These are phyloP conservation scores for Ophiodon elongatus DNA, from an alignment of 2,113 vertebrate species.

Conservation along the genomic window DNA sequence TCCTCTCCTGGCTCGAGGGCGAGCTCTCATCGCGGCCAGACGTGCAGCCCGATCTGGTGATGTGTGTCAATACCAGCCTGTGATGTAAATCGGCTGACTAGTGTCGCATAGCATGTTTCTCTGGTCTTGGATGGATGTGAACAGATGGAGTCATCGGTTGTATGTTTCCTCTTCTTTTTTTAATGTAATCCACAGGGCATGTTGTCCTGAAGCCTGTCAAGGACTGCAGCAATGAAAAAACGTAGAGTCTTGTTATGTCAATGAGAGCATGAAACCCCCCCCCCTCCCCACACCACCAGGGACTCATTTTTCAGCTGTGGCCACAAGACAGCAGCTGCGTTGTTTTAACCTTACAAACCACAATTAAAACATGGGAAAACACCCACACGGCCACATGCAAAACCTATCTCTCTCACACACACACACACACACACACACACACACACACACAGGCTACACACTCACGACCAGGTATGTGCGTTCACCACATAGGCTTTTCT, in stretches of 20 bases:
- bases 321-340: constrained; percentile 35
- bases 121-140: constrained; percentile 28
- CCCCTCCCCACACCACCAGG: constrained; percentile 6
- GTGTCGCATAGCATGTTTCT: constrained; percentile 79
- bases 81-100: constrained; percentile 64
- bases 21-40: neutral
- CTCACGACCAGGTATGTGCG: constrained; percentile 31
- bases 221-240: constrained; percentile 45
- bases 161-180: neutral
- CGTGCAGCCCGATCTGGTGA: constrained; percentile 4
- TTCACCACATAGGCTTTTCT: constrained; percentile 19
- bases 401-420: neutral
- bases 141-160: constrained; percentile 12
- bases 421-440: neutral
- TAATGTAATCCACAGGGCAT: neutral
- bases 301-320: constrained; percentile 53
- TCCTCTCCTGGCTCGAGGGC: neutral
- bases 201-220: constrained; percentile 13
- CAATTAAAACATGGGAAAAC: constrained; percentile 53
- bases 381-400: constrained; percentile 41
- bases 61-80: constrained; percentile 45
- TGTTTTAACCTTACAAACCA: constrained; percentile 29
- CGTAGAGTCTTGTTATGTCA: constrained; percentile 43
- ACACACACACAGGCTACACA: neutral
- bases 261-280: constrained; percentile 21